Evolutionary conservation across 2,888 invertebrate genomes (phyloP).

Genomic region (Bellardia pandia): DNA sequence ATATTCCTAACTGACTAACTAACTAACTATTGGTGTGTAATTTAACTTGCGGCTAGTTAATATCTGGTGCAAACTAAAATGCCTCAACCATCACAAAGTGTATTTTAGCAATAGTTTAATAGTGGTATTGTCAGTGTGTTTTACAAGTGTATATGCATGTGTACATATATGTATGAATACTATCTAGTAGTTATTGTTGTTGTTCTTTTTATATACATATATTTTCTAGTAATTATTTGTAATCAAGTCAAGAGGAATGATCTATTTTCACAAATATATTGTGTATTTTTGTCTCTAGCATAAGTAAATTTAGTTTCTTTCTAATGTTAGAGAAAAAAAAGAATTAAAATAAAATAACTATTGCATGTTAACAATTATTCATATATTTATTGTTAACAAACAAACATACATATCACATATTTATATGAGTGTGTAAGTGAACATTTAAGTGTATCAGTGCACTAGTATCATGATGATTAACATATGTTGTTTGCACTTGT

Average conservation of each 20-base stretch:
- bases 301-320: constrained; percentile 38
- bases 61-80: constrained; percentile 68
- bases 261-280: constrained; percentile 34
- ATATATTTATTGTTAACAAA: constrained; percentile 62
- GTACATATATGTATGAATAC: constrained; percentile 1
- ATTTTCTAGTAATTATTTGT: constrained; percentile 69
- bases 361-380: constrained; percentile 71
- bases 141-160: background rate
- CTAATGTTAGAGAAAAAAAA: constrained; percentile 37
- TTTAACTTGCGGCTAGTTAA: constrained; percentile 68
- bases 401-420: constrained; percentile 5
- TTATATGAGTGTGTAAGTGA: background rate
- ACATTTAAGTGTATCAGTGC: constrained; percentile 11
- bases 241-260: constrained; percentile 73
- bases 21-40: constrained; percentile 59
- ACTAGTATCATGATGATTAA: constrained; percentile 48
- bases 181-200: constrained; percentile 57
- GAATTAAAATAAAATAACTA: constrained; percentile 45
- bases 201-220: constrained; percentile 35
- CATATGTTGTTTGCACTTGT: constrained; percentile 68
- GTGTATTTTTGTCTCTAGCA: constrained; percentile 15
- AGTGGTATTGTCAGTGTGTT: constrained; percentile 50
- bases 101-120: constrained; percentile 62
- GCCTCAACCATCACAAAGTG: constrained; percentile 46
- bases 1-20: constrained; percentile 27